Base-by-base conservation (phyloP, 2,797 vertebrate species). In the Anisognathus igniventris region DNA sequence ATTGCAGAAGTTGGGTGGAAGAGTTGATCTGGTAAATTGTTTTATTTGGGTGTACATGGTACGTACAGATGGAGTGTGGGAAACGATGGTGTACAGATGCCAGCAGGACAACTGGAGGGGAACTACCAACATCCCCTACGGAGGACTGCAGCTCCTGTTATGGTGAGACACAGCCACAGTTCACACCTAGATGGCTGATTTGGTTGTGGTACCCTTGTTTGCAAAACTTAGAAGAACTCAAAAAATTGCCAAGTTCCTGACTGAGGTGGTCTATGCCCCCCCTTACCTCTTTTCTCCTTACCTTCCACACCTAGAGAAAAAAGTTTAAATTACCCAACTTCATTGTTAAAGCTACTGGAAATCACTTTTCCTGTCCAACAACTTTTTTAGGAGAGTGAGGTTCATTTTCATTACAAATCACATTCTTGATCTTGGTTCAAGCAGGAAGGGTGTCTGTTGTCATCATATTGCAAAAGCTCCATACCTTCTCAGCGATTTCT, bases 91-190 rank as follows among this genome's bases (percentile, higher is more conserved):
- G 12, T 53, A 5, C 14, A 62, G 18, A 45, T 42, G 44, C 14
- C 51, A 65, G 44, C 35, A 57, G 60, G 35, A 73, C 25, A 57
- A 19, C 27, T 57, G 57, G 23, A 67, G 10, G 3, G 25, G 20
- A 50, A 2, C n/a, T 33, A 35, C 33, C 11, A 5, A 39, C 61
- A 70, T 61, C 12, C 25, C 31, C 20, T 71, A 2, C 30, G 15
- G 28, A 60, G 50, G 44, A 8, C 65, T 64, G 45, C 54, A 56
- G 40, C 25, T 65, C 6, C 47, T 73, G 12, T 65, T 50, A 25
- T 0, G 0, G 24, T 35, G 66, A 67, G 71, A 78, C 13, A 17
- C 0, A 58, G 67, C 28, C 42, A 31, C 6, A 1, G 11, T 68
- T 78, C 65, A 33, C 23, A n/a, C 53, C 14, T 57, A 58, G 19